Conservation (phyloP, 2,797 vertebrate genomes). For the Eurystomus glaucurus region DNA sequence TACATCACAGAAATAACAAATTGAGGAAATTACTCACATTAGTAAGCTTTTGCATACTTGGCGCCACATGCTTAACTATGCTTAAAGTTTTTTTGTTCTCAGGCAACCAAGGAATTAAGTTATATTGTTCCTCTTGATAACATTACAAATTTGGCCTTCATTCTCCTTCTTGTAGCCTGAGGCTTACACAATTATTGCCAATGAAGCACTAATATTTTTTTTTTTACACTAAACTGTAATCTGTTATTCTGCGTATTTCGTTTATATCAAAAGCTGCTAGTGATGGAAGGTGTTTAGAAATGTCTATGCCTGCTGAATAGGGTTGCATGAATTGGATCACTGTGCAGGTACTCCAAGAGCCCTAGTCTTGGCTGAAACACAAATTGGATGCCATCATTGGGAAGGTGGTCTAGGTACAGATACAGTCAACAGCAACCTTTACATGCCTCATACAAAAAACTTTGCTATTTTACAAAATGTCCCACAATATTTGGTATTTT, state of each 20-base stretch:
- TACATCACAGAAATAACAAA: slow-evolving; percentile 11
- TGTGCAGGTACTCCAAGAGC: not conserved
- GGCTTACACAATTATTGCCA: not conserved
- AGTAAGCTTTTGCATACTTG: not conserved
- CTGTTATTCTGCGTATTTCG: not conserved
- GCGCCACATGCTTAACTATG: not conserved
- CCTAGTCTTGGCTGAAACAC: not conserved
- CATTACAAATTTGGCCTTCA: not conserved
- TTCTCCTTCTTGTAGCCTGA: not conserved
- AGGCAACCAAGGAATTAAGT: not conserved
- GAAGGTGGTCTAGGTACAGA: not conserved
- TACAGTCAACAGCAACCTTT: not conserved
- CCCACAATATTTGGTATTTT: not conserved
- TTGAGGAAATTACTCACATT: slow-evolving; percentile 21
- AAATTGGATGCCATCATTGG: not conserved
- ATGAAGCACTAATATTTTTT: not conserved
- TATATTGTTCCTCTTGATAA: not conserved
- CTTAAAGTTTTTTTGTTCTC: not conserved
- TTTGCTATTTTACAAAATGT: not conserved
- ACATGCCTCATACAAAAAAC: not conserved
- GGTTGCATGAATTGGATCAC: not conserved
- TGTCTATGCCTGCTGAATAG: not conserved
- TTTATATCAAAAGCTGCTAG: not conserved
- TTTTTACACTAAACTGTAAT: not conserved
- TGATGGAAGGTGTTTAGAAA: not conserved